phyloP scores from a whole-genome alignment of 1,140 invertebrate genomes.

The Drosophila setifemur region DNA sequence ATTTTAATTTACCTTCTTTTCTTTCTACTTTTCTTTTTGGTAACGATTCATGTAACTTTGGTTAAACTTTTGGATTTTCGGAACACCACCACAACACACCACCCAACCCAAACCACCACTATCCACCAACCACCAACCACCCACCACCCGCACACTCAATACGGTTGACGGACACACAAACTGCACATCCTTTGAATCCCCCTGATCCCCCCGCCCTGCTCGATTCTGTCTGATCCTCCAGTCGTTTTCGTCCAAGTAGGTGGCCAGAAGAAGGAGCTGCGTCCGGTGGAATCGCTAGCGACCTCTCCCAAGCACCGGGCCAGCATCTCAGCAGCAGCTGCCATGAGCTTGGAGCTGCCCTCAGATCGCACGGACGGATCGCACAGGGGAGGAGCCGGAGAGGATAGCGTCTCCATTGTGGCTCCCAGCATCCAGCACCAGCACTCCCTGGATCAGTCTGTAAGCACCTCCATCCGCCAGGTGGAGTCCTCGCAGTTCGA shows the following conservation, averaged over 20 bases:
- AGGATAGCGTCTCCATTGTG: constrained; percentile 38
- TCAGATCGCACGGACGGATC: constrained; percentile 52
- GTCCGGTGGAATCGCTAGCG: constrained; percentile 70
- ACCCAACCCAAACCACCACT: constrained; percentile 31
- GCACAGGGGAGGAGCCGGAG: constrained; percentile 11
- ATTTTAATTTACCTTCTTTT: constrained; percentile 78
- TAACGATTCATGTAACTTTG: constrained; percentile 58
- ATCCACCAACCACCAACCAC: constrained; percentile 24
- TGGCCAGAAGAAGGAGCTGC: constrained; percentile 81
- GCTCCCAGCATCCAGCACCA: constrained; percentile 70
- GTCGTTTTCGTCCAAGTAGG: constrained; percentile 83
- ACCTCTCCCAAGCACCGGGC: constrained; percentile 82
- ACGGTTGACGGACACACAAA: constrained; percentile 70
- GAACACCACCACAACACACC: constrained; percentile 39
- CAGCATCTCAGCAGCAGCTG: constrained; percentile 76
- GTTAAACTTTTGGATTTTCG: constrained; percentile 78
- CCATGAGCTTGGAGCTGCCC: constrained; percentile 65
- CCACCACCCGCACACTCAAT: constrained; percentile 33
- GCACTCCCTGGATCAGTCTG: constrained; percentile 73
- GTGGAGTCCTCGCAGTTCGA: constrained; percentile 81
- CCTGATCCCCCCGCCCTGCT: constrained; percentile 21
- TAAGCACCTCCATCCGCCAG: constrained; percentile 68
- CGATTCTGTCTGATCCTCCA: constrained; percentile 68
- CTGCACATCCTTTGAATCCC: constrained; percentile 16
- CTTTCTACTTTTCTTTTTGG: constrained; percentile 75